These are phyloP conservation scores for Xenus cinereus DNA, from an alignment of 2,113 vertebrate genomes.

Conservation along the genomic window DNA sequence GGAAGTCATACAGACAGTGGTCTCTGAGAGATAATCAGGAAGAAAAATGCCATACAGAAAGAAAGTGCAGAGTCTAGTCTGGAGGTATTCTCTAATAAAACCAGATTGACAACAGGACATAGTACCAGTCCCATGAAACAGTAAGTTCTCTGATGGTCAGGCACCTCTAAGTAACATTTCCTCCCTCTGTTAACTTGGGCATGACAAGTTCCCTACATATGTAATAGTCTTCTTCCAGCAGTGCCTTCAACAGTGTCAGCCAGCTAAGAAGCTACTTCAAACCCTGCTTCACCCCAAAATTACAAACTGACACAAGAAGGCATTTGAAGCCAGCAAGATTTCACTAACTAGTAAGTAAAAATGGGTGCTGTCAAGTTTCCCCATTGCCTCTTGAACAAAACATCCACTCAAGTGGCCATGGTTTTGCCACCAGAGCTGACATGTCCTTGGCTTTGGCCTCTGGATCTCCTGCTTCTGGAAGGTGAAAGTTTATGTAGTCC, in stretches of 20 bases:
- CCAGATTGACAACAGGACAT: neutral
- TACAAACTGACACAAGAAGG: neutral
- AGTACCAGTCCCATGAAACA: neutral
- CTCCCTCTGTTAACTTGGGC: neutral
- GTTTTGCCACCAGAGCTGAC: neutral
- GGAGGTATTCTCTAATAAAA: neutral
- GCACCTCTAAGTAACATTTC: neutral
- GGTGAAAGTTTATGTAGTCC: neutral
- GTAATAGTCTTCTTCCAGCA: neutral
- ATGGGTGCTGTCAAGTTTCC: fast-evolving
- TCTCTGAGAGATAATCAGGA: neutral
- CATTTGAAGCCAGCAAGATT: neutral
- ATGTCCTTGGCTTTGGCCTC: neutral
- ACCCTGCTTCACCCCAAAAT: neutral
- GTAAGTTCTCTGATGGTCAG: neutral
- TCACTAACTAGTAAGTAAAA: neutral
- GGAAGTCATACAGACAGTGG: neutral
- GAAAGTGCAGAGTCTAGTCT: neutral
- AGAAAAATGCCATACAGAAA: neutral
- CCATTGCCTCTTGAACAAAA: neutral
- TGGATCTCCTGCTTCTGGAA: neutral
- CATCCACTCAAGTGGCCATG: fast-evolving
- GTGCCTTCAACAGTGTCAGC: neutral
- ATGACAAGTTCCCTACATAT: neutral
- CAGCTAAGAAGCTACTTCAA: neutral